Conservation (phyloP, 2,888 invertebrate species). For the Danaus chrysippus region DNA sequence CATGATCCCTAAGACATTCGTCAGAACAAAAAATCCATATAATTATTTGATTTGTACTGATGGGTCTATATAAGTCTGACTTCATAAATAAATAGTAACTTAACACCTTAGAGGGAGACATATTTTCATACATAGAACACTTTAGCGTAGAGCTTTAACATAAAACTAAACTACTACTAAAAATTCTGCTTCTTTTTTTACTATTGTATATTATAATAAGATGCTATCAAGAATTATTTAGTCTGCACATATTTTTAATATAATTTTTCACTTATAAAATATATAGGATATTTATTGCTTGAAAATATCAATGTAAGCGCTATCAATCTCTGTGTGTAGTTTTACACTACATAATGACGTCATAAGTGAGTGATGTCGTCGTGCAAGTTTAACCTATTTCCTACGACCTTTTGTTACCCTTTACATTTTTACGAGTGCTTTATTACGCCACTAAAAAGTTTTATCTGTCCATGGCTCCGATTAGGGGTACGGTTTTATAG, state of each 20-base stretch:
- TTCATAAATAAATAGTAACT: neutral
- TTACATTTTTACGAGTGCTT: conserved; percentile 16
- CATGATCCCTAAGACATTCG: too few relatives aligned
- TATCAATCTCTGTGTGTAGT: neutral
- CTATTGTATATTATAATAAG: too few relatives aligned
- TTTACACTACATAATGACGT: conserved; percentile 20
- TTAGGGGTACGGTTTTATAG: neutral
- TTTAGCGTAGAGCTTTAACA: neutral
- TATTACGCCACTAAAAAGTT: conserved; percentile 12
- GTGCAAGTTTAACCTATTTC: conserved; percentile 22
- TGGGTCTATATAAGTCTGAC: too few relatives aligned
- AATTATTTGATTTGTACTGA: too few relatives aligned
- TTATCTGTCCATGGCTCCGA: neutral
- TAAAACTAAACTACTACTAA: too few relatives aligned
- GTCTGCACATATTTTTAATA: too few relatives aligned
- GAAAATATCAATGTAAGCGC: too few relatives aligned
- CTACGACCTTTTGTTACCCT: conserved; percentile 22
- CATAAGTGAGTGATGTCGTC: conserved; percentile 22
- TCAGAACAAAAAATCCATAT: too few relatives aligned
- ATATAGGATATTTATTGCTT: too few relatives aligned
- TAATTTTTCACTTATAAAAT: too few relatives aligned
- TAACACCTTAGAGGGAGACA: neutral
- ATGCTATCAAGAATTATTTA: too few relatives aligned
- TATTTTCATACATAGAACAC: neutral
- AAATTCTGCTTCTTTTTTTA: too few relatives aligned